Base-by-base conservation (phyloP, 2,113 vertebrate genomes). In the Piprites chloris region DNA sequence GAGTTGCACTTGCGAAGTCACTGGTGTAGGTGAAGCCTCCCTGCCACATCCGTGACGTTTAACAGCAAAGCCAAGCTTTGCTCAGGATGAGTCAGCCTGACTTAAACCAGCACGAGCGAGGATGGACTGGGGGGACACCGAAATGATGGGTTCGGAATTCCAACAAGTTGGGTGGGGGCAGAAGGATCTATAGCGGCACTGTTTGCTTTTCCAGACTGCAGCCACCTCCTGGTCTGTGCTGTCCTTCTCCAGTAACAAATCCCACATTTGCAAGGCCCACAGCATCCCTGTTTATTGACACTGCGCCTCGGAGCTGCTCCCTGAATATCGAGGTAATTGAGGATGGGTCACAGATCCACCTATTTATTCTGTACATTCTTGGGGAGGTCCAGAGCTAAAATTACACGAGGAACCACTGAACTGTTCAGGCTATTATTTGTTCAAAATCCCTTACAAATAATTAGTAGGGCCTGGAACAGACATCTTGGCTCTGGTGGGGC, bases 221-320 rank as follows among this genome's bases (percentile, higher is more conserved):
- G 61, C 90, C 81, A 33, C 56, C 84, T 89, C 87, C 84, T 59
- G 85, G 47, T 80, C 67, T 17, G 26, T 83, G 68, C 65, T 66
- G 37, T n/a, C 78, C 91, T 63, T 21, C 86, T 55, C 61, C 84
- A 86, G 5, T 95, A 94, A 67, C 85, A 85, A 65, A 89, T 62
- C 85, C 76, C 87, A 74, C 75, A 53, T 90, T 92, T 77, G 81
- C 94, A 81, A 4, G n/a, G 83, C 90, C 78, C 55, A 2, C 72
- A 61, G 93, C 82, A 32, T 82, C 93, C 95, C 95, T 96, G 94
- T 96, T 97, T 97, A 93, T 97, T 97, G 97, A 97, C 93, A 62
- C 93, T 87, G 41, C 11, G 85, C 66, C 91, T 78, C 75, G 6
- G 13, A 63, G 94, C 89, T 35, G 83, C 96, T 78, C 35, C 24